Base-by-base conservation (phyloP, 2,888 invertebrate genomes). In the Coecobrya sp. region DNA sequence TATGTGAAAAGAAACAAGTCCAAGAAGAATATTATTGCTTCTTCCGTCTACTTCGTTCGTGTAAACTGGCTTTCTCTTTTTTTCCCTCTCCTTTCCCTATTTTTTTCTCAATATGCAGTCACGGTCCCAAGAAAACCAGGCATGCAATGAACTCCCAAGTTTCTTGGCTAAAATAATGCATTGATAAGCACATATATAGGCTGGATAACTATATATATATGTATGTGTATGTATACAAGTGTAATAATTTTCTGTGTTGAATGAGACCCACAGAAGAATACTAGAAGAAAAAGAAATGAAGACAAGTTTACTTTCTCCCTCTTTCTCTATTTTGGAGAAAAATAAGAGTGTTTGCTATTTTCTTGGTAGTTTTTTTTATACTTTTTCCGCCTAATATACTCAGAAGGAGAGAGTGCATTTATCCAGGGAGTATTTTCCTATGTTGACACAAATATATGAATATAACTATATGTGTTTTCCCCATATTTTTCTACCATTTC, bases 1-100 rank as follows among this genome's bases (percentile, higher is more conserved):
- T 45, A 45, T 81, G 68, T 45, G 81, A 79, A 88, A 30, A 25
- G 22, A 19, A 82, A 70, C 45, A 89, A 82, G 70, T 84, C 73
- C 84, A 55, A 3, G 25, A 73, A 82, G 89, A 52, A 89, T 68
- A 49, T 52, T 86, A 65, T 65, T 70, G 4, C 86, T 55, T 22
- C 36, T 73, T 55, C 30, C 30, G 36, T 36, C 19, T 45, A 10
- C 49, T 68, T 49, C 68, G 7, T 55, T n/a, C 45, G 16, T 19
- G 70, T 59, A 11, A 1, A 4, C 59, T 42, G 22, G n/a, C 82
- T 42, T 5, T 3, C 22, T 62, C 82, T 59, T 7, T 3, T 19
- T 19, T 82, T 42, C 16, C 10, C n/a, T 4, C 30, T n/a, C 5
- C 30, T 27, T 19, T 52, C 10, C 19, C n/a, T 36, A 16, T 62